Conservation (phyloP, 2,888 invertebrate species). For the Caenorhabditis drosophilae region DNA sequence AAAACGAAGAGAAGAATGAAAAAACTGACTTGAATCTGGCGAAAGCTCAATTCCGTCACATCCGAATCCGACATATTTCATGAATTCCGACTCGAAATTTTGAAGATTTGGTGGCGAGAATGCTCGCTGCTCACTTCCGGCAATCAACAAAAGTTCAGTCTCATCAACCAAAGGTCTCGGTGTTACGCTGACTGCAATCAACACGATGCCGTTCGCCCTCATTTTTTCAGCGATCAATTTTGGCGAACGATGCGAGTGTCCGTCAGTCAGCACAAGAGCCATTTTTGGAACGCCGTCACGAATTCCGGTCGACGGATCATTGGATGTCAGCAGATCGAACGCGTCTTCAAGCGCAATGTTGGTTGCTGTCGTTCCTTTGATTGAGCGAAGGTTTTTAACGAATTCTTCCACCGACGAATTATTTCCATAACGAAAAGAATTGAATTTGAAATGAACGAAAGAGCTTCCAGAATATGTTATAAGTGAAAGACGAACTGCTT, state of each 20-base stretch:
- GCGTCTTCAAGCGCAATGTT: conserved; percentile 59
- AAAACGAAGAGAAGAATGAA: background rate
- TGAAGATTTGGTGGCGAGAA: conserved; percentile 62
- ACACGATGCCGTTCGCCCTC: conserved; percentile 45
- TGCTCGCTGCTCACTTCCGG: conserved; percentile 50
- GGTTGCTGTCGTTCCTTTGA: conserved; percentile 64
- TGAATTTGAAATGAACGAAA: conserved; percentile 64
- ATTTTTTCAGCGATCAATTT: conserved; percentile 38
- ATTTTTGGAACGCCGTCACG: conserved; percentile 56
- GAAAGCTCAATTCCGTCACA: conserved; percentile 61
- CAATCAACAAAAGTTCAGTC: conserved; percentile 59
- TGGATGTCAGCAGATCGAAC: conserved; percentile 51
- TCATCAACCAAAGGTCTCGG: conserved; percentile 58
- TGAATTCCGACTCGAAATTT: conserved; percentile 60
- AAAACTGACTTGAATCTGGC: conserved; percentile 52
- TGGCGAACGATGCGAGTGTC: conserved; percentile 58
- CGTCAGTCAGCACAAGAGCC: conserved; percentile 65
- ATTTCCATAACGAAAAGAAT: conserved; percentile 54
- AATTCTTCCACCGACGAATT: conserved; percentile 60
- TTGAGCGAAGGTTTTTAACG: conserved; percentile 54
- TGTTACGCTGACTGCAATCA: conserved; percentile 61
- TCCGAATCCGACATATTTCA: conserved; percentile 65
- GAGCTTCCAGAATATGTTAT: conserved; percentile 62
- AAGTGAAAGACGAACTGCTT: conserved; percentile 63
- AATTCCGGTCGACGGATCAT: conserved; percentile 47